These are phyloP conservation scores for Dimorphilus gyrociliatus DNA, from an alignment of 2,888 invertebrate species.

Conservation along the genomic window DNA sequence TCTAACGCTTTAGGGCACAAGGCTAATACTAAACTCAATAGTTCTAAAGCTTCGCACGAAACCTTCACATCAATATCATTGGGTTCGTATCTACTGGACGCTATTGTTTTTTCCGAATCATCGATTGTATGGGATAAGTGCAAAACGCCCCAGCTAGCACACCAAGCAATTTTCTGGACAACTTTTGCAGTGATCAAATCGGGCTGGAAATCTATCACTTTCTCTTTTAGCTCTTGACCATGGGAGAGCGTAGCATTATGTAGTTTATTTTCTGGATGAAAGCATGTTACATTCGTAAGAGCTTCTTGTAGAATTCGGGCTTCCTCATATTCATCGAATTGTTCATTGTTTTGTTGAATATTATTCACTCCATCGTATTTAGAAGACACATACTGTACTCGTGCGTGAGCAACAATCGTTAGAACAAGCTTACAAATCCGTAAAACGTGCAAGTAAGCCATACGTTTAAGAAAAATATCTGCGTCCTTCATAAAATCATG, in stretches of 20 bases:
- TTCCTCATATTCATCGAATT: no score
- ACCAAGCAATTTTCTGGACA: slow-evolving; percentile 60
- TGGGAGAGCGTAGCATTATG: no score
- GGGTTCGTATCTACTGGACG: slow-evolving; percentile 13
- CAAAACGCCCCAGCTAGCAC: slow-evolving; percentile 54
- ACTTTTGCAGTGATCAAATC: slow-evolving; percentile 56
- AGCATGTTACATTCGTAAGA: no score
- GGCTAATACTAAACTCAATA: slow-evolving; percentile 71
- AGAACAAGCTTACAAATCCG: slow-evolving; percentile 73
- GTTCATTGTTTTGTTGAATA: no score
- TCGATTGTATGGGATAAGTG: slow-evolving; percentile 46
- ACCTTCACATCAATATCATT: slow-evolving; percentile 43
- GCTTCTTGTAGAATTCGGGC: no score
- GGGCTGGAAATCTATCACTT: slow-evolving; percentile 46
- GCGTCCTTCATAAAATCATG: slow-evolving; percentile 64
- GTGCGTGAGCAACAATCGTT: slow-evolving; percentile 60
- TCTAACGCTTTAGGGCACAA: slow-evolving; percentile 73
- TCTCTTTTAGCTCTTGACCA: no score
- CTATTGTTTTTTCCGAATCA: slow-evolving; percentile 33
- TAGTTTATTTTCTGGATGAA: no score
- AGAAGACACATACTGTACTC: slow-evolving; percentile 34
- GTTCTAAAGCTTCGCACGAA: slow-evolving; percentile 80
- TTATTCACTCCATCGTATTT: slow-evolving; percentile 6
- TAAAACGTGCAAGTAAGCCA: slow-evolving; percentile 70
- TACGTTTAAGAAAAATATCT: slow-evolving; percentile 46